Base-by-base conservation (phyloP, 2,113 vertebrate genomes). In the Trematomus loennbergii region DNA sequence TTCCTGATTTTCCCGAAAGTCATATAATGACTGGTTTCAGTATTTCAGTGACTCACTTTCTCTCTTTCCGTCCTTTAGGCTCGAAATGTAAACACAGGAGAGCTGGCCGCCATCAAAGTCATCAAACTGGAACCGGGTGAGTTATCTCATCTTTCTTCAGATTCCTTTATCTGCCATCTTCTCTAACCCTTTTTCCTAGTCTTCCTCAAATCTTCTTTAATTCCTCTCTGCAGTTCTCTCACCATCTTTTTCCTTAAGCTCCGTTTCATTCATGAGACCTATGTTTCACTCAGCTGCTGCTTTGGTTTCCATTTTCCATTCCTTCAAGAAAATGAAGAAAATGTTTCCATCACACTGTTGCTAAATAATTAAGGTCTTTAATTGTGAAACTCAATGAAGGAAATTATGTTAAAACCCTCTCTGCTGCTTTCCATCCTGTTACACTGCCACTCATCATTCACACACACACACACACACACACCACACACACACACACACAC, bases 51-150 rank as follows among this genome's bases (percentile, higher is more conserved):
- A 75, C 68, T 79, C 50, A 18, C 50, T 9, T 18, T 79, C 17
- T 82, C 6, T 46, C 48, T 78, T 65, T 25, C n/a, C 50, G 20
- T 33, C 50, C 50, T 88, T 49, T 88, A 99, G 98, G 97, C 98
- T 89, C 96, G 97, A 80, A 99, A 99, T 95, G 97, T 95, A 63
- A 95, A 91, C 94, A 95, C 94, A 68, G 94, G 93, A 85, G 97
- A 98, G 92, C 95, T 99, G 94, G 97, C 98, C 82, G 98, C 97
- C 80, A 99, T 98, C 95, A 99, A 99, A 97, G 97, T 99, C 92
- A 98, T 99, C 94, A 99, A 99, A 91, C 94, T 99, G 94, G 98
- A 99, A 94, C 97, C 98, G 92, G 98, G 97, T 99, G 95, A 96
- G 96, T 75, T 61, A 58, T 48, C 57, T 63, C 52, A n/a, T 58